These are phyloP conservation scores for Gymnosoma rotundatum DNA, from an alignment of 2,888 invertebrate species.

Conservation along the genomic window DNA sequence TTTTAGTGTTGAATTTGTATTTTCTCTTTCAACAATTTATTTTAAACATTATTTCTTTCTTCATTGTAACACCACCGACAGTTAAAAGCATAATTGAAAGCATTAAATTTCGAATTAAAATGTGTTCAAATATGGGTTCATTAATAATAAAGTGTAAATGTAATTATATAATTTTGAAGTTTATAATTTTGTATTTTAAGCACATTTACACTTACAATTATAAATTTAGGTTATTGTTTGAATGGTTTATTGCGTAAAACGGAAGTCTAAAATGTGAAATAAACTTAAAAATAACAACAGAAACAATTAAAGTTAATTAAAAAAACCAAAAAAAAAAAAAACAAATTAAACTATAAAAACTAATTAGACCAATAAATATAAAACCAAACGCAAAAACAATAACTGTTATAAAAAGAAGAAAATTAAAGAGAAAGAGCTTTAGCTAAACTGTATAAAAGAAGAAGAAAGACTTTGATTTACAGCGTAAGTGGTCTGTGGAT, in stretches of 20 bases:
- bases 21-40: too few species aligned
- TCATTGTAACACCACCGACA: background rate
- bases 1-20: too few species aligned
- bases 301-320: conserved; percentile 10
- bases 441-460: too few species aligned
- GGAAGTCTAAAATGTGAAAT: conserved; percentile 63
- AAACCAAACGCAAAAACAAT: background rate
- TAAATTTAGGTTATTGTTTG: conserved; percentile 56
- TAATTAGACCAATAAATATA: conserved; percentile 7
- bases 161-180: conserved; percentile 48
- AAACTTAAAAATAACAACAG: conserved; percentile 16
- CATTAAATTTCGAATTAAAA: background rate
- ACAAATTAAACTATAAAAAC: conserved; percentile 34
- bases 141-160: conserved; percentile 42
- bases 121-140: conserved; percentile 41
- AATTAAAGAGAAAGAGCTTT: background rate
- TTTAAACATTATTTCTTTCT: background rate
- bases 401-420: background rate
- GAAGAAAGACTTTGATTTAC: too few species aligned
- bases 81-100: conserved; percentile 18
- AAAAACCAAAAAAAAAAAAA: conserved; percentile 7
- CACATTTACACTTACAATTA: conserved; percentile 24
- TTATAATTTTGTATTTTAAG: conserved; percentile 1
- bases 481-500: too few species aligned
- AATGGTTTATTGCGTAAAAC: conserved; percentile 65